Percentiles rank a stretch among this genome's conserved stretches.
phyloP scores from a whole-genome alignment of 2,888 invertebrate genomes.

The Mythimna loreyi region DNA sequence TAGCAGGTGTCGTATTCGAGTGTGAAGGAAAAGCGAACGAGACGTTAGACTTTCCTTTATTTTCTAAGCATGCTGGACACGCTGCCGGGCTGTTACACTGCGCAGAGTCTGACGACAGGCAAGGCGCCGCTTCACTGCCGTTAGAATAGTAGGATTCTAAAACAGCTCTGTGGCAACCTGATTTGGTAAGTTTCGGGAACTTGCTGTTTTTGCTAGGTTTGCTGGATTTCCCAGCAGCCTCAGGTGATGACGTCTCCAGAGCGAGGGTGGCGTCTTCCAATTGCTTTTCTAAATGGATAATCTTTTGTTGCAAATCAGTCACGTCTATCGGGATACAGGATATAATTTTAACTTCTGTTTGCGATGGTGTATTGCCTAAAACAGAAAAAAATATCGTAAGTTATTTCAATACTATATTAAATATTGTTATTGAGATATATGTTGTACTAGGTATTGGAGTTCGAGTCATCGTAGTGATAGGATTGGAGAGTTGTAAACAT shows the following conservation, averaged over 20 bases:
- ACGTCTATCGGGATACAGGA: conserved; percentile 88
- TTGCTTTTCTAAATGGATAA: conserved; percentile 78
- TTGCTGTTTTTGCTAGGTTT: background rate
- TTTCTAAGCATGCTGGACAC: conserved; percentile 9
- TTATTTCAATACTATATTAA: background rate
- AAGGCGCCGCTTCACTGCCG: conserved; percentile 20
- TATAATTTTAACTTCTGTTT: conserved; percentile 87
- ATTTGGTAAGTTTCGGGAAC: conserved; percentile 11
- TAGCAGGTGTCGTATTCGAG: background rate
- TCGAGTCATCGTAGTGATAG: background rate
- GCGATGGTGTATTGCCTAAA: conserved; percentile 85
- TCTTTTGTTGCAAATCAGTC: conserved; percentile 84
- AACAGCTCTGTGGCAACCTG: conserved; percentile 8
- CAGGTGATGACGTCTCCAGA: background rate
- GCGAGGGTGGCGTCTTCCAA: conserved; percentile 64
- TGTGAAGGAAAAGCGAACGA: conserved; percentile 36
- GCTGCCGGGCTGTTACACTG: conserved; percentile 11
- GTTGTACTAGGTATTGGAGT: background rate
- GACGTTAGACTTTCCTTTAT: conserved; percentile 49
- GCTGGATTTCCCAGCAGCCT: background rate
- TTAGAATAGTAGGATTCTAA: conserved; percentile 10
- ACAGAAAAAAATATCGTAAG: conserved; percentile 22
- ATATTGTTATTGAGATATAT: background rate
- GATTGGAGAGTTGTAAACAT: background rate
- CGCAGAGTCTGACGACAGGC: conserved; percentile 36